Percentiles rank a stretch among this genome's conserved stretches.
Evolutionary conservation across 2,797 vertebrate genomes (phyloP).

Genomic region (Sebastes kiyomatsui): DNA sequence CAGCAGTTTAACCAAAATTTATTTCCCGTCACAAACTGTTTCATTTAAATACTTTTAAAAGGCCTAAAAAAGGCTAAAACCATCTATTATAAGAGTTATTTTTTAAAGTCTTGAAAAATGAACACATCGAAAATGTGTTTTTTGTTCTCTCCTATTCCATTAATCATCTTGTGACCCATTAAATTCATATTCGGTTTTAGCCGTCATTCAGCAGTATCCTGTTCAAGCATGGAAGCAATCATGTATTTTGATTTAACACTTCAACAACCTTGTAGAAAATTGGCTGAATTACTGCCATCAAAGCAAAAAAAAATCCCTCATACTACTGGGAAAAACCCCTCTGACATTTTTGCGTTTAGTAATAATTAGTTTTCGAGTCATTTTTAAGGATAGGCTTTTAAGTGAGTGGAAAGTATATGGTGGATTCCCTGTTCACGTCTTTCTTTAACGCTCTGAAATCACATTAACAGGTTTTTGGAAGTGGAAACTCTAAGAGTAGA

Average conservation of each 20-base stretch:
- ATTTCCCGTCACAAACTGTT: background rate
- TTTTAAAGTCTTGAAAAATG: background rate
- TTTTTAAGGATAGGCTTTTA: background rate
- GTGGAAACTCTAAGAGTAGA: constrained; percentile 3
- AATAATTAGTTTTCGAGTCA: background rate
- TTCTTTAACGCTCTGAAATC: background rate
- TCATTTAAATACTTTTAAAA: background rate
- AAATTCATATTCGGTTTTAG: background rate
- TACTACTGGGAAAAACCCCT: background rate
- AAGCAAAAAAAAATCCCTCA: background rate
- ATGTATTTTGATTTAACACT: background rate
- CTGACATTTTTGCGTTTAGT: background rate
- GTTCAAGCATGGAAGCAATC: background rate
- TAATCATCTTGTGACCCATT: background rate
- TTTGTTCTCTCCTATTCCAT: background rate
- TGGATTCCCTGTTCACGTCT: constrained; percentile 8
- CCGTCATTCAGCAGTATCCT: background rate
- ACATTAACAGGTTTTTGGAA: background rate
- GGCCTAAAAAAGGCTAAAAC: background rate
- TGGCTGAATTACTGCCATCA: background rate
- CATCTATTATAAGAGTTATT: background rate
- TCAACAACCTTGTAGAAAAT: background rate
- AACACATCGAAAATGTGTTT: background rate
- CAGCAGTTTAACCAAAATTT: background rate
- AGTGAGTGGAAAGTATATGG: constrained; percentile 4